Conservation (phyloP, 2,888 invertebrate species). For the Helobdella robusta region DNA sequence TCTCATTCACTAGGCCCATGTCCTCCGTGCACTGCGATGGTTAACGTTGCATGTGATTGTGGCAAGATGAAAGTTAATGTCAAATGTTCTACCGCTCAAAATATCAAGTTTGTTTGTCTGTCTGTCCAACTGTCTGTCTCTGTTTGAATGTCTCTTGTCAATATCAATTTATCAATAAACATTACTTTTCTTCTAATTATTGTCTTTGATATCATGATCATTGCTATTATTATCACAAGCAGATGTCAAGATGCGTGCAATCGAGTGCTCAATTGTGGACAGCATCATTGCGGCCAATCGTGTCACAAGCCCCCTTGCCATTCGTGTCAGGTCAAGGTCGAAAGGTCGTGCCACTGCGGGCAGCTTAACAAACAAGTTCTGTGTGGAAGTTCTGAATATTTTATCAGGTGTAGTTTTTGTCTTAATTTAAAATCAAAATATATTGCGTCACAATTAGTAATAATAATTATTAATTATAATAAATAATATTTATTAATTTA, state of each 20-base stretch:
- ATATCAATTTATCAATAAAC: too few relatives aligned
- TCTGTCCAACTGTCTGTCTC: too few relatives aligned
- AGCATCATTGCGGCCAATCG: conserved; percentile 62
- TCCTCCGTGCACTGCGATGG: conserved; percentile 72
- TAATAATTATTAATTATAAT: too few relatives aligned
- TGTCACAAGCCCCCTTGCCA: conserved; percentile 75
- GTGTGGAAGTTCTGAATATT: conserved; percentile 54
- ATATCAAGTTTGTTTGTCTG: conserved; percentile 52
- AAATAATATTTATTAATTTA: too few relatives aligned
- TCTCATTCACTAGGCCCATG: too few relatives aligned
- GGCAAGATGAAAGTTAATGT: conserved; percentile 40
- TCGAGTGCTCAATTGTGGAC: conserved; percentile 65
- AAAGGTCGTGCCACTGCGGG: conserved; percentile 61
- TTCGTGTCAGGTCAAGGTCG: conserved; percentile 54
- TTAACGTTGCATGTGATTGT: conserved; percentile 47
- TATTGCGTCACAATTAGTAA: too few relatives aligned
- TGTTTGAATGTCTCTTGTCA: too few relatives aligned
- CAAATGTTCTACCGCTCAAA: conserved; percentile 39
- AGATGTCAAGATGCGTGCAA: conserved; percentile 65
- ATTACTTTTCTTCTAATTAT: too few relatives aligned
- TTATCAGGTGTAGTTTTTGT: too few relatives aligned
- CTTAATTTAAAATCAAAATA: too few relatives aligned
- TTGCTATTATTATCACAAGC: background rate
- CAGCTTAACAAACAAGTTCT: conserved; percentile 57
- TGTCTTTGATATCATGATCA: background rate